A percentile compares a stretch with the other conserved stretches of the same genome.
Conservation (phyloP, 2,797 vertebrate genomes). For the Cryptoprocta ferox region DNA sequence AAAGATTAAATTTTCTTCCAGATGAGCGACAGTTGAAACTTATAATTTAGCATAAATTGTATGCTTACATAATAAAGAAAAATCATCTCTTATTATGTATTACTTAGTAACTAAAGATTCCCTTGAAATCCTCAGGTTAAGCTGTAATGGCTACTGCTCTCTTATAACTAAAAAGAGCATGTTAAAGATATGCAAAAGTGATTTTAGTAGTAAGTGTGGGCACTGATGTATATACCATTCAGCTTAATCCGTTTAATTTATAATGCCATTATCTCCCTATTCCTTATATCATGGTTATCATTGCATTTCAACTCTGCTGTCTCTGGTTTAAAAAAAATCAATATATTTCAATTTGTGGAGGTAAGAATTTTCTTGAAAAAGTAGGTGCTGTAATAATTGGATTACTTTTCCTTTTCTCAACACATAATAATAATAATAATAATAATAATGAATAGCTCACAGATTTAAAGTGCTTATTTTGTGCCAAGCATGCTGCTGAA, state of each 20-base stretch:
- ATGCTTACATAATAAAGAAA: constrained; percentile 40
- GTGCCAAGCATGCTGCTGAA: constrained; percentile 39
- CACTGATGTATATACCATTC: constrained; percentile 39
- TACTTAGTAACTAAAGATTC: constrained; percentile 38
- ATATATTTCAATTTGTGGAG: constrained; percentile 35
- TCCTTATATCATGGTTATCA: not conserved
- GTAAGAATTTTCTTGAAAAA: constrained; percentile 58
- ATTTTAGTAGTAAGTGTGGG: constrained; percentile 27
- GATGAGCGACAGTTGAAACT: constrained; percentile 32
- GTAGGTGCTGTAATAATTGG: constrained; percentile 33
- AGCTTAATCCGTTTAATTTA: constrained; percentile 47
- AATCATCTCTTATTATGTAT: constrained; percentile 13
- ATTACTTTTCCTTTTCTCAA: constrained; percentile 31
- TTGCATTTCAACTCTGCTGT: constrained; percentile 34
- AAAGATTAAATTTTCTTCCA: constrained; percentile 46
- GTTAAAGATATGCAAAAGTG: not conserved
- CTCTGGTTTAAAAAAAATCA: constrained; percentile 43
- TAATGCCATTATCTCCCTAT: constrained; percentile 38
- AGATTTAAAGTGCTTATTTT: constrained; percentile 42
- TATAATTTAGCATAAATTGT: not conserved
- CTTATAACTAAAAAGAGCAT: constrained; percentile 13
- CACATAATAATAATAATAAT: not conserved
- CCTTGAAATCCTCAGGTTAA: constrained; percentile 42
- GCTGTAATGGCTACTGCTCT: not conserved
- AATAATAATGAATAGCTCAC: constrained; percentile 2